Evolutionary conservation across 2,888 invertebrate genomes (phyloP), one percentile per base, ranked within the genome.

Genomic region (Eustalomyia histrio): DNA sequence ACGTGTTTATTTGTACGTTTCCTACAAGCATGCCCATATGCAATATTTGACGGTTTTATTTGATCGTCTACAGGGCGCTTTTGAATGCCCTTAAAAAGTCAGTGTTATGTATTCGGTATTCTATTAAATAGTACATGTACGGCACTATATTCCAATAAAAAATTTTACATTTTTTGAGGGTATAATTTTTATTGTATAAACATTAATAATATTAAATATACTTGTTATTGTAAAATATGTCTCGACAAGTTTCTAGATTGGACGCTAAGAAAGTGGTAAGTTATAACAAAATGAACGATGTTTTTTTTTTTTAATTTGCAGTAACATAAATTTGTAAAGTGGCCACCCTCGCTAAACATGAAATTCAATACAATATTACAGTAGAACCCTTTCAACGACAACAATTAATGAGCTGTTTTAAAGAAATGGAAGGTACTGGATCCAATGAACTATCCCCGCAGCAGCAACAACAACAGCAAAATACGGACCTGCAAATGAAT

Each of bases 261-360:
- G 91, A 91, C 84, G 85, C 89, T 9, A 91, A 91, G 71, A 91
- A 91, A 91, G 91, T 91, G 89, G 91, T 91, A 87, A 89, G 91
- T 89, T 58, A 24, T 67, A 64, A 64, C 24, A 78, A 68, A 82
- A 83, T 75, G 74, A 57, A n/a, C n/a, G n/a, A n/a, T n/a, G n/a
- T n/a, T 29, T 6, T 6, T 39, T 47, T 47, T 43, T 43, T 57
- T 71, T 67, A 47, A 60, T 61, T 68, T 67, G 76, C 58, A 63
- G 24, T 73, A 81, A 53, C 39, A 65, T 74, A 67, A 78, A 69
- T 68, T 84, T 83, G 86, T 82, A 86, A 85, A 83, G 83, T 88
- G 89, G 87, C 86, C 89, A 87, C 84, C 85, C 85, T 89, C 88
- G 85, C 85, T 88, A 87, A 88, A 80, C 47, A 47, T 18, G 58